Evolutionary conservation across 2,113 vertebrate species (phyloP), one percentile per base, ranked within the genome.

Genomic region (Triplophysa tibetana): DNA sequence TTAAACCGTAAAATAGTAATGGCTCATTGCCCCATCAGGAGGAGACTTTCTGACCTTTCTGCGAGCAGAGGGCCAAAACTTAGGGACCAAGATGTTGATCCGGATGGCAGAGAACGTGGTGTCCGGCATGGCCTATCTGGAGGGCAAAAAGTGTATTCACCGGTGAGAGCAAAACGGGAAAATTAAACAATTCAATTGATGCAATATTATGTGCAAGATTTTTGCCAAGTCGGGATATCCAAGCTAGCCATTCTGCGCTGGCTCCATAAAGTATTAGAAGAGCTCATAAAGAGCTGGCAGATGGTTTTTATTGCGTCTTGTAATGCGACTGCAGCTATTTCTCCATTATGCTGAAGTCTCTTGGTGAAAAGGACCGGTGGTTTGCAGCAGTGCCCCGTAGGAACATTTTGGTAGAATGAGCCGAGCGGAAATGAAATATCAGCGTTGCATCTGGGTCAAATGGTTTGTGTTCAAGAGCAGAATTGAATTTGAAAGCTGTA

Each of bases 61-160:
- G 64, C 93, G 97, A 73, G 92, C 83, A 0, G 94, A 97, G 80
- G 92, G 94, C 2, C 65, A 90, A 2, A 90, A 83, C 63, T 91
- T 97, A 75, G 90, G 84, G 1, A 65, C 91, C 7, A 95, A 94
- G 87, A 92, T 91, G 9, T 86, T 99, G 84, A 80, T 98, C 80
- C 94, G 92, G 89, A 97, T 99, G 97, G 92, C 93, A 0, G 95
- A 95, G 82, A 94, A 97, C 0, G 95, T 98, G 0, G 95, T 96
- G 0, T 92, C 95, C 0, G 98, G 97, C 60, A 98, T 99, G 98
- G 95, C 94, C 81, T 99, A 98, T 84, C 89, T 99, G 90, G 98
- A 96, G 84, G 94, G 90, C 92, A 98, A 96, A 89, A 95, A 93
- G 78, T 99, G 98, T 83, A 99, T 99, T 88, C 98, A 99, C 88